These are phyloP conservation scores for Alauda arvensis DNA, from an alignment of 2,797 vertebrate species.

Conservation along the genomic window DNA sequence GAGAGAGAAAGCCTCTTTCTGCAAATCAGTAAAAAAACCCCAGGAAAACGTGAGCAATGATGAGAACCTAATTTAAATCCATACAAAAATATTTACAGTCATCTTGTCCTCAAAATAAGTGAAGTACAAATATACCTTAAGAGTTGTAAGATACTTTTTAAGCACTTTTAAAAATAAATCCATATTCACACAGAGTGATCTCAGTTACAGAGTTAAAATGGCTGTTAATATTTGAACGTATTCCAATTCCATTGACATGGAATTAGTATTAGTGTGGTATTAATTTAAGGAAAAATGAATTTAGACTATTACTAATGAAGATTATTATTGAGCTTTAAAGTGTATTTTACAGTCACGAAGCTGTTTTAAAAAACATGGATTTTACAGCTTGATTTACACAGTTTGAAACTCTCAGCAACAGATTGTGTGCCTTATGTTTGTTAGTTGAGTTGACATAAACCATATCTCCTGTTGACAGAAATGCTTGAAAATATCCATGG, in stretches of 20 bases:
- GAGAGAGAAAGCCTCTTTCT: neutral
- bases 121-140: neutral
- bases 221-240: neutral
- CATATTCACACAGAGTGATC: neutral
- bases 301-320: neutral
- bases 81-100: neutral
- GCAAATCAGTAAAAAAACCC: neutral
- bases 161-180: neutral
- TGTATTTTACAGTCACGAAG: neutral
- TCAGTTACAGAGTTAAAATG: neutral
- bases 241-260: neutral
- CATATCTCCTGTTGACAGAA: constrained; percentile 47
- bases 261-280: neutral
- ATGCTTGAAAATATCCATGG: constrained; percentile 48
- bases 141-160: neutral
- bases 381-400: neutral
- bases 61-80: neutral
- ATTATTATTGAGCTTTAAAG: neutral
- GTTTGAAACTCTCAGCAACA: constrained; percentile 36
- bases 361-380: neutral
- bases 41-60: neutral
- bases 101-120: neutral
- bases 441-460: constrained; percentile 54
- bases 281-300: neutral
- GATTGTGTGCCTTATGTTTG: constrained; percentile 59